These are phyloP conservation scores for Gila orcuttii DNA, from an alignment of 2,113 vertebrate genomes.

Conservation along the genomic window DNA sequence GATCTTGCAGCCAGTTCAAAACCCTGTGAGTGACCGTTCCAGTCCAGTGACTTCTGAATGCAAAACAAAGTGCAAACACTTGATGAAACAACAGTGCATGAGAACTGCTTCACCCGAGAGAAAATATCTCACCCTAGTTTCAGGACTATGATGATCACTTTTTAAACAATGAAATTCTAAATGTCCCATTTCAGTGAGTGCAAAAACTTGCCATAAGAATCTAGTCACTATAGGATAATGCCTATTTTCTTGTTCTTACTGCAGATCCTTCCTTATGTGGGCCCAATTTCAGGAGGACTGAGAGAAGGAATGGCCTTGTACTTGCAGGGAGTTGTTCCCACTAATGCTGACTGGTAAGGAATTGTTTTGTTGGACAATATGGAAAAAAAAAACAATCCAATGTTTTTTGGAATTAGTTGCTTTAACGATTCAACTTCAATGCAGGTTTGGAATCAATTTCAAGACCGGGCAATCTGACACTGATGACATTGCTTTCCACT, in stretches of 20 bases:
- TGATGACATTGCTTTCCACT: conserved; percentile 26
- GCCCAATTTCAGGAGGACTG: background rate
- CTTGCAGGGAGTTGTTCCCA: conserved; percentile 5
- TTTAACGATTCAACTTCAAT: background rate
- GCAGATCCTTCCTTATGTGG: too few relatives aligned
- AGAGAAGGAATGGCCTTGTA: conserved; percentile 30
- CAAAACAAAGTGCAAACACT: background rate
- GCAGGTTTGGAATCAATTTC: conserved; percentile 26
- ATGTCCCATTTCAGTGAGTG: background rate
- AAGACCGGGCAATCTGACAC: conserved; percentile 4
- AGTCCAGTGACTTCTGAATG: background rate
- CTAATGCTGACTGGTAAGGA: background rate
- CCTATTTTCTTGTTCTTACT: too few relatives aligned
- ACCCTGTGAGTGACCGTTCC: conserved; percentile 10
- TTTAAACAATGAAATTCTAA: background rate
- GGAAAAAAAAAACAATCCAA: rapidly evolving
- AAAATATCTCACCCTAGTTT: too few relatives aligned
- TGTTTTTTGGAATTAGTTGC: background rate
- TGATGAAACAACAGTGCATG: background rate
- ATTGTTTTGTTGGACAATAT: background rate
- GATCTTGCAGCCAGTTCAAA: conserved; percentile 3
- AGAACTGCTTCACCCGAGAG: background rate
- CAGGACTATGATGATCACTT: background rate
- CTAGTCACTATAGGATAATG: too few relatives aligned
- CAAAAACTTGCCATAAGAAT: too few relatives aligned